Evolutionary conservation across 2,888 invertebrate genomes (phyloP), one percentile per base, ranked within the genome.

Genomic region (Strigamia maritima): DNA sequence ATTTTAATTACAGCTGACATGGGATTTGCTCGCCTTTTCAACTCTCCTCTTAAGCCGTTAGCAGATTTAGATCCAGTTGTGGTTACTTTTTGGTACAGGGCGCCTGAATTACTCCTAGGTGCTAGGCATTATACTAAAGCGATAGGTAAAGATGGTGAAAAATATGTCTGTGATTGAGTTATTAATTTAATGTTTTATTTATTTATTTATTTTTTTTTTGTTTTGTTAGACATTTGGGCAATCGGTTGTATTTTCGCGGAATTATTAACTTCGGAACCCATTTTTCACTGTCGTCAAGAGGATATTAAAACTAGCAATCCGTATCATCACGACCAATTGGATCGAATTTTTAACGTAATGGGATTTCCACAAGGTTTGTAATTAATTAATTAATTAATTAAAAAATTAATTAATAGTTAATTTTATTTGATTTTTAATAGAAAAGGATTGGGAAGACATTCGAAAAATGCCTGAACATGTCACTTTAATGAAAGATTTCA

Each of bases 191-290:
- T 16, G n/a, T 65, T 65, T 65, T 77, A 16, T 80, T 81, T 76
- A 70, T n/a, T n/a, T n/a, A n/a, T n/a, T n/a, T 86, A 87, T n/a
- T n/a, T n/a, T n/a, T n/a, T n/a, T n/a, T n/a, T n/a, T n/a, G n/a
- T n/a, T n/a, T n/a, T n/a, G n/a, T 76, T 85, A 94, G 97, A 98
- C 88, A 98, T 98, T 81, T 98, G 97, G 98, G 98, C 98, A 0
- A 98, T 98, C 86, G 98, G 98, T 0, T 99, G 99, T 85, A 99
- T 99, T 86, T 99, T 99, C 88, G 98, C 98, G 0, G 98, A 98
- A 86, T 88, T 99, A n/a, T 88, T 99, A 81, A 99, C 98, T 0
- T 98, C 97, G 0, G 99, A 99, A 86, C 99, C 99, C 14, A 98
- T 99, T 85, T 99, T 99, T 87, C 98, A 98, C 85, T 99, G 98